Evolutionary conservation across 2,113 vertebrate species (phyloP), one percentile per base, ranked within the genome.

Genomic region (Sinocyclocheilus anshuiensis): DNA sequence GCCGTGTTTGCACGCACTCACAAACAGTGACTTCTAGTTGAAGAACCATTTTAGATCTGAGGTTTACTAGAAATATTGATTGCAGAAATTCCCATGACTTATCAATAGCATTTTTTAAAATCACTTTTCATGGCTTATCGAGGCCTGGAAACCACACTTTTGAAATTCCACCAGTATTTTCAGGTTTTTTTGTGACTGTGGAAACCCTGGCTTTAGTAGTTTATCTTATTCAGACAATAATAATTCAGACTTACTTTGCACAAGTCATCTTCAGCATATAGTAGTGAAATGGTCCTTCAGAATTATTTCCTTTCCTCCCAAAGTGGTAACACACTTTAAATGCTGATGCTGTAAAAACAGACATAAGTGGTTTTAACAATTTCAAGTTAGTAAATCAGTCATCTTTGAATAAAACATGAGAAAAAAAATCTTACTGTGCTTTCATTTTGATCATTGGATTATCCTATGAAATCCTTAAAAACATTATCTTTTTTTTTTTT

Each of bases 241-340:
- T 33, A 33, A 33, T 33, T 33, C 29, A 33, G 29, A 85, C 92
- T 93, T 90, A 94, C 93, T 6, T 86, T 87, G 88, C 78, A 29
- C 81, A 87, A 16, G 90, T 87, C 83, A 90, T 89, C 59, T 91
- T 89, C 86, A 88, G 90, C 18, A 88, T 84, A 18, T 9, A 69
- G 18, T 18, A 9, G 67, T 71, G 29, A 71, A 71, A 36, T 20
- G 0, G 3, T 18, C 8, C 10, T 78, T 12, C 16, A 57, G 6
- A 39, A 39, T 13, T 50, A 55, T 6, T 55, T 53, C 15, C 20
- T 36, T 57, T 12, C 15, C 26, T 33, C 5, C 65, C 29, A 36
- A 77, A 84, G 26, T 13, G 2, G 13, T 11, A 16, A 18, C 26
- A 26, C 26, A 39, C 33, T 36, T 33, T 24, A 59, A 63, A 84